Conservation (phyloP, 2,797 vertebrate genomes). For the Hoplostethus atlanticus region DNA sequence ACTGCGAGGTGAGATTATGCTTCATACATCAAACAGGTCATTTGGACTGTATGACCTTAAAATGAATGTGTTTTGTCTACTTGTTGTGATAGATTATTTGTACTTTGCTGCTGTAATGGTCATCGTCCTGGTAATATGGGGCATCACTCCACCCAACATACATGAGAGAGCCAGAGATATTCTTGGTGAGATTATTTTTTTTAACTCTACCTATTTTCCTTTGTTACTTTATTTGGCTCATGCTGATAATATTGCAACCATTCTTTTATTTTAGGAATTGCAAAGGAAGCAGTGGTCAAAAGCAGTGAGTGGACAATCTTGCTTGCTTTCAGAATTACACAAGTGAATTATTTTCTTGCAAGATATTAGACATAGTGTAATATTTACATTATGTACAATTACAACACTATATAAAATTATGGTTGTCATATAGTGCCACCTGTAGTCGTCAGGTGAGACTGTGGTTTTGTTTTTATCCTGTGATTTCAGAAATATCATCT, state of each 20-base stretch:
- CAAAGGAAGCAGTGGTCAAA: accelerated
- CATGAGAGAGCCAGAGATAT: constrained; percentile 12
- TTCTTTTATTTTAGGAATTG: constrained; percentile 34
- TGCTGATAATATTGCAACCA: background rate
- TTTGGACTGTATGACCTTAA: constrained; percentile 6
- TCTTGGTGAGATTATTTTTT: constrained; percentile 50
- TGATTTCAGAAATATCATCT: background rate
- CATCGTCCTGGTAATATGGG: constrained; percentile 58
- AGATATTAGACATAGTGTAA: too few species aligned
- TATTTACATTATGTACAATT: too few species aligned
- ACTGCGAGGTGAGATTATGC: constrained; percentile 70
- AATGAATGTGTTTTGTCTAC: constrained; percentile 7
- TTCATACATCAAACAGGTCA: constrained; percentile 6
- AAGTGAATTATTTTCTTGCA: too few species aligned
- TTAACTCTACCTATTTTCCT: background rate
- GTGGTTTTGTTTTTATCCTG: background rate
- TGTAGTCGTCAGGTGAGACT: background rate
- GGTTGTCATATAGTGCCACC: background rate
- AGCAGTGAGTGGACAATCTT: background rate
- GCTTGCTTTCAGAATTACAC: too few species aligned
- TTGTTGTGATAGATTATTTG: constrained; percentile 56
- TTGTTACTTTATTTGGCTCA: background rate
- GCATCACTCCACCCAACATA: constrained; percentile 22
- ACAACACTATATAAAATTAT: too few species aligned
- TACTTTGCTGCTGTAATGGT: constrained; percentile 22